Conservation (phyloP, 2,113 vertebrate species). For the Riparia riparia region DNA sequence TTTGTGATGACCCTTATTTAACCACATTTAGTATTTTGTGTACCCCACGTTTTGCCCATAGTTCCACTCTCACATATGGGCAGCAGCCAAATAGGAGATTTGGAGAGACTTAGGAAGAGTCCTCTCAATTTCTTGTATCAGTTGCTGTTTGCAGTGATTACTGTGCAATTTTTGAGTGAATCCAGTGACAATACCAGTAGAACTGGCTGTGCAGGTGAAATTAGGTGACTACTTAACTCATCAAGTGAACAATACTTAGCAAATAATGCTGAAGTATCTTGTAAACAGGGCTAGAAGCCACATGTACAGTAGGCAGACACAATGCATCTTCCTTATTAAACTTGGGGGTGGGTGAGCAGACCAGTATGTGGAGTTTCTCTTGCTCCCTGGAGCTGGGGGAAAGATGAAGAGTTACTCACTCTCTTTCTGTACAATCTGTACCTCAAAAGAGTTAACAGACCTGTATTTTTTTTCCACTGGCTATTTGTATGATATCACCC, state of each 20-base stretch:
- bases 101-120: neutral
- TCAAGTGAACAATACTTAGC: neutral
- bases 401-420: neutral
- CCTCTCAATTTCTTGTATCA: neutral
- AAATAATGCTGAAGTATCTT: neutral
- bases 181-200: fast-evolving
- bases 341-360: neutral
- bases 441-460: neutral
- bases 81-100: neutral
- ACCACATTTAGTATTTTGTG: neutral
- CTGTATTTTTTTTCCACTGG: neutral
- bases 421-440: neutral
- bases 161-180: neutral
- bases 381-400: neutral
- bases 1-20: neutral
- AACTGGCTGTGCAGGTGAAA: neutral
- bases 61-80: neutral
- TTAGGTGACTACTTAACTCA: neutral
- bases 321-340: neutral
- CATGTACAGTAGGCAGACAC: neutral
- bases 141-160: neutral
- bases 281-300: neutral
- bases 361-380: neutral
- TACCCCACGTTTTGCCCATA: neutral
- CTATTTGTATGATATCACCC: neutral